Percentiles rank a stretch among this genome's conserved stretches.
These are phyloP conservation scores for Galleria mellonella DNA, from an alignment of 1,140 invertebrate species.

Conservation along the genomic window DNA sequence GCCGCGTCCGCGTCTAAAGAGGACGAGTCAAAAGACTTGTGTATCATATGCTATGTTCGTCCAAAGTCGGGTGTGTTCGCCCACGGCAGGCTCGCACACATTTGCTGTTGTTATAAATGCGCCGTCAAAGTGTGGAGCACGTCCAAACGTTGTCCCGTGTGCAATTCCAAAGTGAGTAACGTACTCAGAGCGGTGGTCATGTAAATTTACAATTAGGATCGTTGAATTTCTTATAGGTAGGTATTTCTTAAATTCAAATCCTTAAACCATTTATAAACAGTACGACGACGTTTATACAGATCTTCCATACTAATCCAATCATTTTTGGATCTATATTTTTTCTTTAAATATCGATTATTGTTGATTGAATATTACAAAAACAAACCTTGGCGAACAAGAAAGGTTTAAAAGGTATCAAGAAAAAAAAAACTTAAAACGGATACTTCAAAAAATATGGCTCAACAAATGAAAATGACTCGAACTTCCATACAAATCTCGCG, in stretches of 20 bases:
- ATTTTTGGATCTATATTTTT: neutral
- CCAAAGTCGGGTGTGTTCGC: constrained; percentile 80
- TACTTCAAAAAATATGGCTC: too few species aligned
- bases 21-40: constrained; percentile 60
- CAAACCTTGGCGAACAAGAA: neutral
- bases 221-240: too few species aligned
- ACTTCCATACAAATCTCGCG: too few species aligned
- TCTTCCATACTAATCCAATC: too few species aligned
- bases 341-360: neutral
- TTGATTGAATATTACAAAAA: neutral
- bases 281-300: too few species aligned
- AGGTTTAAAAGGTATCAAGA: too few species aligned
- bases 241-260: too few species aligned
- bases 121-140: constrained; percentile 77
- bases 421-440: too few species aligned
- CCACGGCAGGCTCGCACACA: constrained; percentile 78
- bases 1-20: constrained; percentile 19
- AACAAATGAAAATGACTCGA: too few species aligned
- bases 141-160: constrained; percentile 79
- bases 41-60: constrained; percentile 75
- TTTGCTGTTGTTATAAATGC: constrained; percentile 82
- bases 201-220: too few species aligned
- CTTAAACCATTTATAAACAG: too few species aligned
- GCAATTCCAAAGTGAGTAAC: constrained; percentile 79
- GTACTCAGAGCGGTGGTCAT: constrained; percentile 76